phyloP scores from a whole-genome alignment of 2,797 vertebrate genomes.

The Cyprinodon diabolis region DNA sequence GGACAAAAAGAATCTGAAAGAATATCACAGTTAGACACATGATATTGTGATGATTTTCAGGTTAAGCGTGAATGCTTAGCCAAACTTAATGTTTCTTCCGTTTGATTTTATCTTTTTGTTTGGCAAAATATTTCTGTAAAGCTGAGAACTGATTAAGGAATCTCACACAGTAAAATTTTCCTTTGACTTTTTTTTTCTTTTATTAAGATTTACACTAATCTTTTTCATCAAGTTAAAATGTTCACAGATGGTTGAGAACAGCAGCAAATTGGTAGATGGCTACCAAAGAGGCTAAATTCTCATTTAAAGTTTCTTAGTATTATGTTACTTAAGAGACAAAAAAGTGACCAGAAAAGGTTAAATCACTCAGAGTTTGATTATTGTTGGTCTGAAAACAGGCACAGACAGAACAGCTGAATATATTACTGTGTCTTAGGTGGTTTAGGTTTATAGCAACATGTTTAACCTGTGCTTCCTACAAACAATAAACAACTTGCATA shows the following conservation, averaged over 20 bases:
- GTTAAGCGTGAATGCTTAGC: background rate
- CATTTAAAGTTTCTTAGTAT: background rate
- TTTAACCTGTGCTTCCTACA: conserved; percentile 11
- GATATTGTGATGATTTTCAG: background rate
- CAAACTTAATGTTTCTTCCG: background rate
- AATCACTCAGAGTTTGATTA: conserved; percentile 26
- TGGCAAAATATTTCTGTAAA: background rate
- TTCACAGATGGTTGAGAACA: background rate
- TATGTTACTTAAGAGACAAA: conserved; percentile 1
- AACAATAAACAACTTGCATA: background rate
- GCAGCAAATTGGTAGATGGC: background rate
- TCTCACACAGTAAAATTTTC: background rate
- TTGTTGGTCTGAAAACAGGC: background rate
- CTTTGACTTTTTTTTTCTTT: background rate
- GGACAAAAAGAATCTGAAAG: background rate
- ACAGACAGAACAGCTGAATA: conserved; percentile 5
- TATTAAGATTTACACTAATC: background rate
- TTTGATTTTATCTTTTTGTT: background rate
- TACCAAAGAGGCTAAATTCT: background rate
- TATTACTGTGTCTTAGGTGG: conserved; percentile 2
- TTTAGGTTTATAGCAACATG: background rate
- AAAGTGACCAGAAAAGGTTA: background rate
- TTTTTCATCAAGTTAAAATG: background rate
- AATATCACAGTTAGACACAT: background rate
- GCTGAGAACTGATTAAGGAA: background rate